A percentile compares a stretch with the other conserved stretches of the same genome.
phyloP scores from a whole-genome alignment of 1,140 invertebrate genomes.

The Drosophila pachea region DNA sequence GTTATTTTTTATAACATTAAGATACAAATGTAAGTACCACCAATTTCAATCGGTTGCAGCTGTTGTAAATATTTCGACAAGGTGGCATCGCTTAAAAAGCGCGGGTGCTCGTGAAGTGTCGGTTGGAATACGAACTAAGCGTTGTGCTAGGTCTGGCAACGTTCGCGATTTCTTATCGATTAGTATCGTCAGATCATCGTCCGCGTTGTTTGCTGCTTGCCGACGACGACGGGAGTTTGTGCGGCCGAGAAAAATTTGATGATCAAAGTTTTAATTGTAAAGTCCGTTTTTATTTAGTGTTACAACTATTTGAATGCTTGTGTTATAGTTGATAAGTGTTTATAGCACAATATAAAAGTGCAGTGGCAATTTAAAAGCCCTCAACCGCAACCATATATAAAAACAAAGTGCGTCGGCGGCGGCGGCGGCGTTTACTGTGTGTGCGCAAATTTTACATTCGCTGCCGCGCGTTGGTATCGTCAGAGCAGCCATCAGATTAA shows the following conservation, averaged over 20 bases:
- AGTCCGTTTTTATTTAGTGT: constrained; percentile 22
- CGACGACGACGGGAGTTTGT: constrained; percentile 12
- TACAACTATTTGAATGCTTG: constrained; percentile 2
- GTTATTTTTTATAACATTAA: too few species aligned
- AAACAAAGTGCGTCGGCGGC: constrained; percentile 33
- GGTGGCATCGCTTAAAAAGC: neutral
- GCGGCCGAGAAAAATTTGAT: constrained; percentile 4
- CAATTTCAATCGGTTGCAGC: too few species aligned
- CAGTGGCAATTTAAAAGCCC: neutral
- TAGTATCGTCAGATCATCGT: neutral
- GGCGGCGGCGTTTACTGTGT: constrained; percentile 44
- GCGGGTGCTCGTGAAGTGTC: neutral
- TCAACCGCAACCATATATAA: neutral
- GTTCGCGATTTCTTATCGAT: constrained; percentile 8
- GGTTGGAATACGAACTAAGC: neutral
- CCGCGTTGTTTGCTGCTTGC: constrained; percentile 15
- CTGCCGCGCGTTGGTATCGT: constrained; percentile 28
- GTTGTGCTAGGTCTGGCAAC: constrained; percentile 7
- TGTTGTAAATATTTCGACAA: too few species aligned
- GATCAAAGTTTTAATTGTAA: constrained; percentile 16
- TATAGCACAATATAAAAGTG: neutral
- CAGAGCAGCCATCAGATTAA: constrained; percentile 12
- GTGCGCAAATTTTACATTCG: constrained; percentile 22
- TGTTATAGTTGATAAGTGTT: constrained; percentile 9
- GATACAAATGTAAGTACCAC: too few species aligned